phyloP scores from a whole-genome alignment of 2,888 invertebrate genomes.

The Heteropelma amictum region DNA sequence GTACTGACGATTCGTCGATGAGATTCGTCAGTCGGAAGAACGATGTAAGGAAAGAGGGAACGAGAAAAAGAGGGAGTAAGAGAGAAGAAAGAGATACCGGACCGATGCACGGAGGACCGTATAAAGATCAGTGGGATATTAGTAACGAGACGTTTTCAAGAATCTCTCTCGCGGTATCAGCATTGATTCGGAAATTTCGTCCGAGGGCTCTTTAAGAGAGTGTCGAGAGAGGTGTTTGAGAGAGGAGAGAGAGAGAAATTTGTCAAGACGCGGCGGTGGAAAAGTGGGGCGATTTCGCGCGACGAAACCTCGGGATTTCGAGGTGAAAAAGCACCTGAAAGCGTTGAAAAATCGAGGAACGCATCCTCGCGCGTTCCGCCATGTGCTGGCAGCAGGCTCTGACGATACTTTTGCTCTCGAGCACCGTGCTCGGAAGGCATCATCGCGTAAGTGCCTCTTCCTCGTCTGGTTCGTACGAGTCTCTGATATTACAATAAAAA shows the following conservation, averaged over 20 bases:
- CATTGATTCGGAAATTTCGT: constrained; percentile 25
- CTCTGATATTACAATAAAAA: no score
- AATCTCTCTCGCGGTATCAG: constrained; percentile 47
- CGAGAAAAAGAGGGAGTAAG: neutral
- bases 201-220: neutral
- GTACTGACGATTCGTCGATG: constrained; percentile 28
- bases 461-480: neutral
- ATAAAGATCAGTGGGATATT: constrained; percentile 45
- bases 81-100: constrained; percentile 1
- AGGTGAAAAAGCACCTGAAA: no score
- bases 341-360: constrained; percentile 66
- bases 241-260: neutral
- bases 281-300: no score
- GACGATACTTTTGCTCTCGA: constrained; percentile 58
- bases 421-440: constrained; percentile 58
- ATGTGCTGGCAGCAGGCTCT: constrained; percentile 63
- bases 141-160: constrained; percentile 39
- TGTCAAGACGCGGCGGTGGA: constrained; percentile 32
- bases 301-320: no score
- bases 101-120: constrained; percentile 4
- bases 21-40: constrained; percentile 30
- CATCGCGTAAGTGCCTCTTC: constrained; percentile 63
- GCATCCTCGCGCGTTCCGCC: constrained; percentile 61
- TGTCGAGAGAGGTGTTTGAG: no score
- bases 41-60: constrained; percentile 8